Base-by-base conservation (phyloP, 2,888 invertebrate species). In the Charanyca ferruginea region DNA sequence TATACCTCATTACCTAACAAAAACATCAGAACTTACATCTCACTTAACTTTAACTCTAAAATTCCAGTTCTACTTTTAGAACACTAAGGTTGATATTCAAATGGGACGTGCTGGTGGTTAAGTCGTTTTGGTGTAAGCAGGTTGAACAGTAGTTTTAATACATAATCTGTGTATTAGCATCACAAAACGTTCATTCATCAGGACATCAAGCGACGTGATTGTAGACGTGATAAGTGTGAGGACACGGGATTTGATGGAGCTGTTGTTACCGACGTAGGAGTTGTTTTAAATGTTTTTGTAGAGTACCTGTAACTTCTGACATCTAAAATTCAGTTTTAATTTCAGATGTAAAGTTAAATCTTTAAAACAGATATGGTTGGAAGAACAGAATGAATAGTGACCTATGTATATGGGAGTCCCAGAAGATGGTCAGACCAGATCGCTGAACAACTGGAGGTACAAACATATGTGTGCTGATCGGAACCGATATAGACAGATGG, bases 131-230 rank as follows among this genome's bases (percentile, higher is more conserved):
- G 9, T 23, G 8, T 22, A 57, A 77, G 28, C 75, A 72, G 83
- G 85, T 85, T 83, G 88, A 88, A 87, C 85, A 86, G 87, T 85
- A 87, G 84, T 86, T 86, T 89, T 85, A 89, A 87, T 89, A 92
- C 93, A 93, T 92, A 93, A 94, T 93, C 93, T 90, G 76, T 90
- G 92, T 87, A 88, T 88, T 88, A 87, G 82, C 93, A 94, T 94
- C 92, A 94, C 94, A 94, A 94, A 94, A 92, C 92, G 88, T 93
- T 91, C 93, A 93, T 95, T 94, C 94, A 94, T 94, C 94, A 93
- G 83, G 87, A 90, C 90, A 92, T 93, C 92, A 91, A 87, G 85
- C 77, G 79, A 84, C 79, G 82, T 89, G 93, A 93, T 93, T 87
- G 89, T 84, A 83, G 81, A 78, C 73, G 72, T 88, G 93, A 93